Conservation (phyloP, 1,140 invertebrate species). For the Phortica variegata region DNA sequence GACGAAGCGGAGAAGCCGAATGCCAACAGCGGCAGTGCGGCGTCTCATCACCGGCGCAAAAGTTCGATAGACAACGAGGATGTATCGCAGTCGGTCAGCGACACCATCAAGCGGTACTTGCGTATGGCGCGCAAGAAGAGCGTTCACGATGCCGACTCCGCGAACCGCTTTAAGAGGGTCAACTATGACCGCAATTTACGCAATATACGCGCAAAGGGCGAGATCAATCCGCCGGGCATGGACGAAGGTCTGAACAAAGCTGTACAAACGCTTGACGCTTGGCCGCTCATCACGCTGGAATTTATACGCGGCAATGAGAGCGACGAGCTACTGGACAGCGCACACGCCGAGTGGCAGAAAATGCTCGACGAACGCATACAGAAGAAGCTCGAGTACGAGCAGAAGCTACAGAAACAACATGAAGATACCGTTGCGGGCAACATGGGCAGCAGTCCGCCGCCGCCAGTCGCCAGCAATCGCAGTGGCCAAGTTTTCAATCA, state of each 20-base stretch:
- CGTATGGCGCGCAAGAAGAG: slow-evolving; percentile 84
- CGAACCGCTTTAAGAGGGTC: slow-evolving; percentile 80
- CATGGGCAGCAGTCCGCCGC: neutral
- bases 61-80: slow-evolving; percentile 80
- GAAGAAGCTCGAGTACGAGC: slow-evolving; percentile 28
- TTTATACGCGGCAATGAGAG: slow-evolving; percentile 37
- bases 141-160: slow-evolving; percentile 71
- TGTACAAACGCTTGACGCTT: slow-evolving; percentile 72
- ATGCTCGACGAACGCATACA: slow-evolving; percentile 28
- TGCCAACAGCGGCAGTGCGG: neutral
- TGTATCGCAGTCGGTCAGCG: slow-evolving; percentile 79
- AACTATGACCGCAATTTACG: slow-evolving; percentile 83
- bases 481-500: neutral
- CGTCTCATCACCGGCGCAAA: slow-evolving; percentile 59
- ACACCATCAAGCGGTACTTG: slow-evolving; percentile 80
- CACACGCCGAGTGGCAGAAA: slow-evolving; percentile 37
- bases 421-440: neutral
- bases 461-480: neutral
- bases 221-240: slow-evolving; percentile 71
- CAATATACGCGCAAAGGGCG: slow-evolving; percentile 78
- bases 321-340: slow-evolving; percentile 17
- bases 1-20: slow-evolving; percentile 24
- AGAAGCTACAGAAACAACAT: slow-evolving; percentile 2
- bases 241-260: slow-evolving; percentile 72
- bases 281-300: slow-evolving; percentile 61